A percentile compares a stretch with the other conserved stretches of the same genome.
phyloP scores from a whole-genome alignment of 35 echinoderm and acorn worm species.

The Lytechinus pictus region DNA sequence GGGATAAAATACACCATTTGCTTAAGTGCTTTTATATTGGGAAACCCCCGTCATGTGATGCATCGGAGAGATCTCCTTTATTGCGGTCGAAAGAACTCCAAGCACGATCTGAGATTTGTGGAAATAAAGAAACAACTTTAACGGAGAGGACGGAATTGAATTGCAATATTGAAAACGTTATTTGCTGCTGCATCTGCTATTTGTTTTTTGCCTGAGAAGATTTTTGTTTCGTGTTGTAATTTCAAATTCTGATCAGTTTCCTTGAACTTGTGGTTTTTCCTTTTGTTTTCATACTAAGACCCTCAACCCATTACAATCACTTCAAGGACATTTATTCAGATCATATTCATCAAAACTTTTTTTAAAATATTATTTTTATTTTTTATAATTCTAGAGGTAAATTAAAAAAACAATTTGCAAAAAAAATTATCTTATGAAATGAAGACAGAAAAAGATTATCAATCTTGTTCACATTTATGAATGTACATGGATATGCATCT shows the following conservation, averaged over 20 bases:
- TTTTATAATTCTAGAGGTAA: no score
- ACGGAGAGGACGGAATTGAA: constrained; percentile 39
- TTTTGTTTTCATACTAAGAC: no score
- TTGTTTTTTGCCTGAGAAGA: background rate
- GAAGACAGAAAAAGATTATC: no score
- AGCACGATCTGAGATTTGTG: constrained; percentile 34
- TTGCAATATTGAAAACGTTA: background rate
- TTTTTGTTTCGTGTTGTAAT: background rate
- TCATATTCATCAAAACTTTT: no score
- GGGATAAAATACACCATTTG: constrained; percentile 39
- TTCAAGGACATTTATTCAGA: no score
- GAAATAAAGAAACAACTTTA: constrained; percentile 34
- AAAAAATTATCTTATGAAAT: no score
- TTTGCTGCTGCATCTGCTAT: background rate
- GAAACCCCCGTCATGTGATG: constrained; percentile 27
- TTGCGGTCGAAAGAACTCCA: background rate
- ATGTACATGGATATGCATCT: no score
- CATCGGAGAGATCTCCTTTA: background rate
- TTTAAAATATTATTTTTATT: no score
- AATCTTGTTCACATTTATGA: no score
- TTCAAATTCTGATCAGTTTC: background rate
- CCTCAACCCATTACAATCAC: no score
- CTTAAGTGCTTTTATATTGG: constrained; percentile 39
- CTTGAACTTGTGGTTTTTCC: no score
- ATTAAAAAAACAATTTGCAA: no score